These are phyloP conservation scores for Montifringilla adamsi DNA, from an alignment of 2,113 vertebrate species.

Conservation along the genomic window DNA sequence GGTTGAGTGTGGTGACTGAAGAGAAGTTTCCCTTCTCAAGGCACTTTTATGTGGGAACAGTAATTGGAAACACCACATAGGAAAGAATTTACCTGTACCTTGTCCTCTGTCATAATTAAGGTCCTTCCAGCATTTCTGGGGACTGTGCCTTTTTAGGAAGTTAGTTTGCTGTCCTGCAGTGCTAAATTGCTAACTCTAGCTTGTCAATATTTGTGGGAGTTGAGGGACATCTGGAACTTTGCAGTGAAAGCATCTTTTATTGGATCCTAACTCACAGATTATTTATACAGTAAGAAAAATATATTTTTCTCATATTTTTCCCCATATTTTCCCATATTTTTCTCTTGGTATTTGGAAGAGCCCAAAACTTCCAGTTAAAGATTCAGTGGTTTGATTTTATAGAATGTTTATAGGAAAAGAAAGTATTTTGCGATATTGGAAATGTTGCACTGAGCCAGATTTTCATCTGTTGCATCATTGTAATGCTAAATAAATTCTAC, in stretches of 20 bases:
- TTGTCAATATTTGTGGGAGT: neutral
- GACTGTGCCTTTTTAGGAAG: neutral
- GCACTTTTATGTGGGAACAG: neutral
- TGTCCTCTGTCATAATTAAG: neutral
- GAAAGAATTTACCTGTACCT: neutral
- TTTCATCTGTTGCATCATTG: neutral
- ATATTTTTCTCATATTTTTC: too few relatives aligned
- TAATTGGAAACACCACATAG: neutral
- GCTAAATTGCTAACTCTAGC: neutral
- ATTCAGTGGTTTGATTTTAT: neutral
- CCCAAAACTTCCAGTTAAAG: neutral
- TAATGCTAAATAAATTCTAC: neutral
- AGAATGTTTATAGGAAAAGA: neutral
- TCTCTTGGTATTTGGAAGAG: neutral
- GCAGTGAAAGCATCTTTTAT: neutral
- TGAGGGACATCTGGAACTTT: neutral
- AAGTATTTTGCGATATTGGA: neutral
- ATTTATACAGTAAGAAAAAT: neutral
- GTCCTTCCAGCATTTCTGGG: neutral
- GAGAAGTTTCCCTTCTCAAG: neutral
- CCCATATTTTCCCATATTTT: neutral
- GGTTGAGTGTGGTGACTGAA: neutral
- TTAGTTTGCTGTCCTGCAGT: neutral
- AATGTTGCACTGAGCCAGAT: neutral
- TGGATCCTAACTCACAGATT: neutral